Evolutionary conservation across 1,140 invertebrate species (phyloP).

Genomic region (Tetramorium parvispinum): DNA sequence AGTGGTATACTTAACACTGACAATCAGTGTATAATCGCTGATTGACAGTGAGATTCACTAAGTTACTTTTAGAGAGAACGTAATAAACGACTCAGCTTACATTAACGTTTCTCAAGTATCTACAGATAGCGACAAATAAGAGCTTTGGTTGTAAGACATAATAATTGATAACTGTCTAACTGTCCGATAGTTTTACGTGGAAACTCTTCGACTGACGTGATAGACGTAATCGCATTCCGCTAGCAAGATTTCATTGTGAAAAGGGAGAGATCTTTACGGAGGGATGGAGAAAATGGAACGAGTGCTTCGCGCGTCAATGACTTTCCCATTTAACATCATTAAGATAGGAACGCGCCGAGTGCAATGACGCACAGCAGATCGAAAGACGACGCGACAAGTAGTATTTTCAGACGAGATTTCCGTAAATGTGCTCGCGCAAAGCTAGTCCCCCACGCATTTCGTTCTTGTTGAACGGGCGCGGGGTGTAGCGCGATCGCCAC

Average conservation of each 20-base stretch:
- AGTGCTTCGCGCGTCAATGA: slow-evolving; percentile 25
- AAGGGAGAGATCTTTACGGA: neutral
- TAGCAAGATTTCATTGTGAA: neutral
- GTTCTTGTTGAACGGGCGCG: neutral
- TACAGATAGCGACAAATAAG: neutral
- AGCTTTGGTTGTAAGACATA: neutral
- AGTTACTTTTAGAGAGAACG: no score
- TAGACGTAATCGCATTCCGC: slow-evolving; percentile 28
- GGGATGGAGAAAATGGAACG: neutral
- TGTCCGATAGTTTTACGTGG: neutral
- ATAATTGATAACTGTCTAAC: slow-evolving; percentile 46
- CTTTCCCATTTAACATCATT: slow-evolving; percentile 30
- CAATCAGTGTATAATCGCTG: no score
- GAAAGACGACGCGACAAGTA: neutral
- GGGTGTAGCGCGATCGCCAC: neutral
- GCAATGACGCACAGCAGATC: neutral
- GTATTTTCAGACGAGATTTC: slow-evolving; percentile 5
- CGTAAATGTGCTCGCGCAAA: neutral
- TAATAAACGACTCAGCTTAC: neutral
- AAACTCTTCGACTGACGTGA: slow-evolving; percentile 8
- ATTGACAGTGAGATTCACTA: no score
- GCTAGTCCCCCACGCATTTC: neutral
- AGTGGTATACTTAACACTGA: no score
- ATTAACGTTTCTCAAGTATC: neutral
- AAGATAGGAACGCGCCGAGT: neutral